Evolutionary conservation across 2,113 vertebrate species (phyloP), one percentile per base, ranked within the genome.

Genomic region (Calidris pygmaea): DNA sequence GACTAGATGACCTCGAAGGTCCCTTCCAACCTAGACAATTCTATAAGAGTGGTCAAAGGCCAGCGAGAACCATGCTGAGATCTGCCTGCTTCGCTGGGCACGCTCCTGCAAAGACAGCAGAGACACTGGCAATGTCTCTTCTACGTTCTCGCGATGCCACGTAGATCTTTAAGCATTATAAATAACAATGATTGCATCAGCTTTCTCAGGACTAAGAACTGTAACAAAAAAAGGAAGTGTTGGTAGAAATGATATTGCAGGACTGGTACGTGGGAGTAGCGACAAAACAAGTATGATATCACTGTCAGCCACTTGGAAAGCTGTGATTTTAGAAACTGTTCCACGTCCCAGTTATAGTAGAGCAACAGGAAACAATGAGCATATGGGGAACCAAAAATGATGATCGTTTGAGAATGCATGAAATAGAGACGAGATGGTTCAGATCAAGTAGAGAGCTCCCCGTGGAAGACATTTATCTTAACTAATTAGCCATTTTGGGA

Each of bases 361-460:
- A 45, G 41, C 43, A n/a, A 84, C n/a, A 70, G 85, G 70, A 95
- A 93, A 83, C 91, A 92, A 80, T 26, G 91, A 93, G 85, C 91
- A 90, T 45, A 87, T 77, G 82, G 93, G 88, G 77, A 89, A 89
- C 65, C 63, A 81, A 92, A 87, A 73, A 27, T 3, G 5, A 75
- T 83, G 41, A 39, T 37, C 84, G 48, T 68, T 93, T 45, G 48
- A 59, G 53, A 89, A 79, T 22, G 37, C 43, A 73, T 22, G 48
- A 89, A 76, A 63, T 12, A 79, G 82, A 83, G 65, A 65, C 0
- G 3, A 82, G 68, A 72, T 50, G 43, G 81, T 45, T 95, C 60
- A 32, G 68, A 80, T 45, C n/a, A 76, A 87, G 48, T 20, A 55
- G 37, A 62, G 56, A 80, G 58, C 43, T 87, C 81, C 53, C 24